Conservation (phyloP, 2,113 vertebrate genomes). For the Clinocottus analis region DNA sequence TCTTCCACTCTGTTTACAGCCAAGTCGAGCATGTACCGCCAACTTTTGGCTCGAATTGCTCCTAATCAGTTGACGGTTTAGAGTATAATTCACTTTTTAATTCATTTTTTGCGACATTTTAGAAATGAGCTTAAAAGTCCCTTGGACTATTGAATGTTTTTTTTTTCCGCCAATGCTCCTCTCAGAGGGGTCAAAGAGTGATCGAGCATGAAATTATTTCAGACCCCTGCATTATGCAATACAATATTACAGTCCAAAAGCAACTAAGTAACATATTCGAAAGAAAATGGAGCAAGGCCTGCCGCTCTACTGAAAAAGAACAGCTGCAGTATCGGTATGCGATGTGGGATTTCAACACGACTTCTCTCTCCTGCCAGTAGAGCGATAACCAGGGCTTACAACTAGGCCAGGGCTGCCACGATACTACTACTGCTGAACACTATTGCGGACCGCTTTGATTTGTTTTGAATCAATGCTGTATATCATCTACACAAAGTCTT, state of each 20-base stretch:
- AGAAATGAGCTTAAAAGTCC: background rate
- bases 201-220: constrained; percentile 25
- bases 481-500: constrained; percentile 25
- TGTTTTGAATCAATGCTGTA: constrained; percentile 43
- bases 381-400: constrained; percentile 21
- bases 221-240: constrained; percentile 1
- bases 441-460: constrained; percentile 33
- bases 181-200: constrained; percentile 12
- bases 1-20: background rate
- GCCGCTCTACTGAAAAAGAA: constrained; percentile 14
- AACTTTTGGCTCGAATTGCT: background rate
- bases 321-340: constrained; percentile 7
- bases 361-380: constrained; percentile 10
- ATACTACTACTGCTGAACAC: background rate
- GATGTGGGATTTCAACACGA: constrained; percentile 8
- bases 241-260: constrained; percentile 19
- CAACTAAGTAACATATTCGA: constrained; percentile 1
- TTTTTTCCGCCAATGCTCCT: too few species aligned
- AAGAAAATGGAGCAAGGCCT: constrained; percentile 13
- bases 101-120: background rate
- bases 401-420: constrained; percentile 13
- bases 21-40: background rate
- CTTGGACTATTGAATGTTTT: background rate
- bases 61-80: background rate
- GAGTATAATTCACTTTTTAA: too few species aligned